These are phyloP conservation scores for Catalaphyllia jardinei DNA, from an alignment of 64 coral and sea anemone genomes.

Conservation along the genomic window DNA sequence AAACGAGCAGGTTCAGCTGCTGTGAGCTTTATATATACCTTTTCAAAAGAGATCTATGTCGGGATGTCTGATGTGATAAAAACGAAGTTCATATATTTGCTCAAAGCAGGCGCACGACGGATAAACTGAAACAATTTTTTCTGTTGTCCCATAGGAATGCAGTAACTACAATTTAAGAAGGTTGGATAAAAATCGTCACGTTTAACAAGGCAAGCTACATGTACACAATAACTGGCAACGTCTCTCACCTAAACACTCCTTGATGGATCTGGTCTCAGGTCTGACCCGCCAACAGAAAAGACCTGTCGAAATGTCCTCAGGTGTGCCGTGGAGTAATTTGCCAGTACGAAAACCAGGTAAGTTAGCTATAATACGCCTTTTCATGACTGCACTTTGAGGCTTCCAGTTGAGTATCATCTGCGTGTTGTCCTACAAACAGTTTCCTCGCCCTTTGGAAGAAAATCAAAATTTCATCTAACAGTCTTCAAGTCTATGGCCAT, in stretches of 20 bases:
- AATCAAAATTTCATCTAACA: slow-evolving; percentile 46
- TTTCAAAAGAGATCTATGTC: too few relatives aligned
- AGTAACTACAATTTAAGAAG: background rate
- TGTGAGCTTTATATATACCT: too few relatives aligned
- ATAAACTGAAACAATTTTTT: background rate
- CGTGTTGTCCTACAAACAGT: slow-evolving; percentile 1
- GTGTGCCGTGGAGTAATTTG: background rate
- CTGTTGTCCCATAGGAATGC: background rate
- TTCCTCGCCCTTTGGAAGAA: slow-evolving; percentile 19
- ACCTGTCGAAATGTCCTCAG: slow-evolving; percentile 39
- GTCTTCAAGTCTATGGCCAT: slow-evolving; percentile 22
- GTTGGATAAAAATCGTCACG: background rate
- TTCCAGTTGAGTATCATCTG: background rate
- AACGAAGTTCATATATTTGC: too few relatives aligned
- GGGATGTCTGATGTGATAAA: too few relatives aligned
- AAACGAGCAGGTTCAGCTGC: too few relatives aligned
- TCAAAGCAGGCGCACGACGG: background rate
- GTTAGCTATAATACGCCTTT: background rate
- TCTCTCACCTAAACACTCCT: slow-evolving; percentile 10
- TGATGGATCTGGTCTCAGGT: background rate
- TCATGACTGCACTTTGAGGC: background rate
- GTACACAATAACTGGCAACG: slow-evolving; percentile 12
- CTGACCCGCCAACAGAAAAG: slow-evolving; percentile 4
- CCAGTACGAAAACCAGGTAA: background rate
- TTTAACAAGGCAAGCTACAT: background rate